Evolutionary conservation across 2,113 vertebrate species (phyloP), one percentile per base, ranked within the genome.

Genomic region (Dryoscopus gambensis): DNA sequence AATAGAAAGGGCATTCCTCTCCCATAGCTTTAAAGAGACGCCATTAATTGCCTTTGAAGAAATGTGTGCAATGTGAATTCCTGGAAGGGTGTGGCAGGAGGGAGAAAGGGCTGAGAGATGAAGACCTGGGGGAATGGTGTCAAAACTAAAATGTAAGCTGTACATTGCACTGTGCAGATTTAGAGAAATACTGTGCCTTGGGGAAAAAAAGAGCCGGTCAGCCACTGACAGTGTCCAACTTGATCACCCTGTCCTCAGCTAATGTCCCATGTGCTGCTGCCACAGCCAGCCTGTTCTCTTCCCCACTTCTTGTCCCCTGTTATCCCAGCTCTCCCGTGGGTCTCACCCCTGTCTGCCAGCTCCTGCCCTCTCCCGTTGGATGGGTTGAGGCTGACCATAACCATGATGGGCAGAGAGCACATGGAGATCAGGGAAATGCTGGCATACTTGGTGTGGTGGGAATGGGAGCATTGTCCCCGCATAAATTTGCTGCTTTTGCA

Each of bases 41-140:
- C 27, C 30, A 39, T 86, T 79, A 69, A 88, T 83, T 83, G 55
- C 82, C 52, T 75, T 67, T 70, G 83, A 83, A 93, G 89, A 95
- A 95, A 76, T 95, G 37, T 46, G 70, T 39, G 67, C 40, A 67
- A 56, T 60, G 83, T 93, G 86, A 95, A 96, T 95, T 96, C 85
- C 86, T 87, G 85, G 69, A 92, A 92, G 86, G 86, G 85, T 30
- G 56, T 2, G 52, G n/a, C 57, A 50, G n/a, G 35, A 70, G 55
- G 64, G 52, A 92, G 79, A 86, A 67, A 90, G 60, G n/a, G 42
- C 49, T 13, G 31, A 68, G 70, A 83, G 60, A 65, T 21, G 23
- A 84, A 88, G 84, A 93, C 69, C 37, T 86, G n/a, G 13, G 24
- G 50, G 30, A 73, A 79, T 0, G 4, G 39, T 47, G 40, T 90